Evolutionary conservation across 2,888 invertebrate genomes (phyloP), one percentile per base, ranked within the genome.

Genomic region (Crossocerus cetratus): DNA sequence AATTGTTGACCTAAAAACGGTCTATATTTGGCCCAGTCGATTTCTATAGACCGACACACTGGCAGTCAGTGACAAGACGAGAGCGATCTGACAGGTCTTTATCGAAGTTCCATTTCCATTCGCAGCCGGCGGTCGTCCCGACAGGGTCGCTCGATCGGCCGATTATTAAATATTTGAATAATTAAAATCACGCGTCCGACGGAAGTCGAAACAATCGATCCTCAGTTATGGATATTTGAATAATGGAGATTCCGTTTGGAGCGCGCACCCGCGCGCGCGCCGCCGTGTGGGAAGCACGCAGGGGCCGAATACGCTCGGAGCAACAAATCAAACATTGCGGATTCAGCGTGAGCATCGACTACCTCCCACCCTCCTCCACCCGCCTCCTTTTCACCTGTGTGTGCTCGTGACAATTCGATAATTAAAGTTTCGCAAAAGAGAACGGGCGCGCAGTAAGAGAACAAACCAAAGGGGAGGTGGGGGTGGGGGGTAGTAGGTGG

Each of bases 61-160:
- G 32, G 2, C 32, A 32, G 32, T 32, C 32, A 32, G 8, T 32
- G 32, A 32, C 32, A 32, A 32, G 32, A 32, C 8, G 23, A 32
- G 8, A 32, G 32, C 11, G 11, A 32, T 16, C 20, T 74, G 74
- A 74, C 74, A 74, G 65, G 32, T 32, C 32, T 32, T 32, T 32
- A 32, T 32, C 32, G 49, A 49, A 49, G 16, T 49, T 49, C 49
- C 5, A 49, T 49, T 49, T 49, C n/a, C 49, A 49, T 49, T 49
- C 14, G n/a, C 16, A 49, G 32, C 5, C 3, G 32, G 0, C 32
- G 11, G 32, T 32, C 32, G 32, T 32, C 11, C 8, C 23, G 23
- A 32, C 23, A 32, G 32, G 32, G 32, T 2, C 16, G 49, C 11
- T 49, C 49, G 49, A 49, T 49, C 49, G 49, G 14, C 11, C 14